Conservation (phyloP, 2,797 vertebrate genomes). For the Ispidina lecontei region DNA sequence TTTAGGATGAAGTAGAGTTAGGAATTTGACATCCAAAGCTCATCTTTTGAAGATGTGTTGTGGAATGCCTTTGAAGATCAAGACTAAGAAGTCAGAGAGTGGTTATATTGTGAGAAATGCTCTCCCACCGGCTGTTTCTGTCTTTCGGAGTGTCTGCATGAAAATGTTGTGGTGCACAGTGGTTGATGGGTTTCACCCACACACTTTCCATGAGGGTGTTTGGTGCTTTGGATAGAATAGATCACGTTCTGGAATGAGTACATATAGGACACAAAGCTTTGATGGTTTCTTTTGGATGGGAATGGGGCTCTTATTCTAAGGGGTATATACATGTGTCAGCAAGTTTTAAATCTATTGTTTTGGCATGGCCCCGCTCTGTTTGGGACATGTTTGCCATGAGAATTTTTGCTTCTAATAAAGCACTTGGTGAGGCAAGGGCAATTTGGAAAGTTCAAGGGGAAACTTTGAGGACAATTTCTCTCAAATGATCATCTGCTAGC, state of each 20-base stretch:
- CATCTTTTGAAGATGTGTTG: constrained; percentile 51
- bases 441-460: constrained; percentile 36
- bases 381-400: not conserved
- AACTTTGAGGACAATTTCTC: constrained; percentile 20
- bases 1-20: not conserved
- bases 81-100: constrained; percentile 39
- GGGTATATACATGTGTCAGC: constrained; percentile 19
- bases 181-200: constrained; percentile 52
- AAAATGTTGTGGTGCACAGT: not conserved
- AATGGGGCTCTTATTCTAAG: constrained; percentile 9
- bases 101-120: not conserved
- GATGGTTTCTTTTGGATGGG: constrained; percentile 51
- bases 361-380: not conserved
- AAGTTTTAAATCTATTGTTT: constrained; percentile 44
- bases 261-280: constrained; percentile 28
- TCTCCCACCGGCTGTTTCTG: constrained; percentile 42
- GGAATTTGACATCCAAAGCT: constrained; percentile 30
- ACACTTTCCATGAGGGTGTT: constrained; percentile 39
- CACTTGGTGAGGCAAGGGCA: not conserved
- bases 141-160: not conserved
- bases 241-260: constrained; percentile 47
- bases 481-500: not conserved
- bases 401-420: constrained; percentile 41
- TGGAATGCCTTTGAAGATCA: constrained; percentile 69
- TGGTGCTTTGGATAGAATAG: constrained; percentile 42